Percentiles rank a stretch among this genome's conserved stretches.
Evolutionary conservation across 2,797 vertebrate genomes (phyloP).

Genomic region (Labroides dimidiatus): DNA sequence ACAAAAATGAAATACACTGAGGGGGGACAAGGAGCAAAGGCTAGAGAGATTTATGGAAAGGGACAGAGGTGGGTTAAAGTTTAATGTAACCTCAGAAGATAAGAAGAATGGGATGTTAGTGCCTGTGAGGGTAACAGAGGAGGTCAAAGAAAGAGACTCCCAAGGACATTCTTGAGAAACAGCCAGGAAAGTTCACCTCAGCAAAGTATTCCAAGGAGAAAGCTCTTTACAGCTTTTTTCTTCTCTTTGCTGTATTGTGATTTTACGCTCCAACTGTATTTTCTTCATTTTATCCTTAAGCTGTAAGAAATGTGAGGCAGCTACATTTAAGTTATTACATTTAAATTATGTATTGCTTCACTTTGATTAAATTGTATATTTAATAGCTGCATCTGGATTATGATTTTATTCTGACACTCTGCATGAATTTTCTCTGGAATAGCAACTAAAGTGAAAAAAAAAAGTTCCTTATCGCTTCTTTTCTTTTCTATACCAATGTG

Average conservation of each 20-base stretch:
- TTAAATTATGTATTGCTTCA: conserved; percentile 8
- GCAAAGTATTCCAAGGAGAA: conserved; percentile 1
- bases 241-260: conserved; percentile 2
- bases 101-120: conserved; percentile 25
- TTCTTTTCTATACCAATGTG: background rate
- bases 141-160: conserved; percentile 33
- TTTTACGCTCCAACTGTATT: conserved; percentile 10
- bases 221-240: background rate
- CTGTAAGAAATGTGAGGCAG: conserved; percentile 19
- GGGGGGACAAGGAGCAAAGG: conserved; percentile 16
- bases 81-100: conserved; percentile 43
- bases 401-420: background rate
- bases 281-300: conserved; percentile 20
- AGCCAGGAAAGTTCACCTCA: conserved; percentile 19
- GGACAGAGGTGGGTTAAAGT: conserved; percentile 36
- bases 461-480: background rate
- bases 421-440: background rate
- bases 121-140: background rate
- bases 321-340: background rate
- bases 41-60: conserved; percentile 22
- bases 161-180: conserved; percentile 9
- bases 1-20: conserved; percentile 24
- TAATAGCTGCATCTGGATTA: conserved; percentile 11
- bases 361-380: conserved; percentile 27
- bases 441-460: background rate